A percentile compares a stretch with the other conserved stretches of the same genome.
Conservation (phyloP, 2,113 vertebrate species). For the Pampusana beccarii region DNA sequence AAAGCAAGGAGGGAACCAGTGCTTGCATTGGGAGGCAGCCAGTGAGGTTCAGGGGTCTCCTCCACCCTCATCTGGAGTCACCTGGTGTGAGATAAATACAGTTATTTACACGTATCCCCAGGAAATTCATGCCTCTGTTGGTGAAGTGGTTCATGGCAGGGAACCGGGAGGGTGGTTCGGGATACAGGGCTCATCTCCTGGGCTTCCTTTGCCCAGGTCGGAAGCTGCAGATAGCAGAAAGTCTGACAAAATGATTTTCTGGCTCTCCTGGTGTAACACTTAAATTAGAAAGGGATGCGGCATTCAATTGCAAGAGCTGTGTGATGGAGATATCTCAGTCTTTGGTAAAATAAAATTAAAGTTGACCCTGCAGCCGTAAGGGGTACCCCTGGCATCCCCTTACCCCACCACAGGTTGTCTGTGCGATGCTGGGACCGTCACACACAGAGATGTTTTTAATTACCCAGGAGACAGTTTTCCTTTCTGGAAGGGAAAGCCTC, state of each 20-base stretch:
- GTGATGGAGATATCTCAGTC: background rate
- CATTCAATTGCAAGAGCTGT: background rate
- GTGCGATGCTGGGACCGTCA: accelerated
- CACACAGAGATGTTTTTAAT: background rate
- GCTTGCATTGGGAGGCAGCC: background rate
- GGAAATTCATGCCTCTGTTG: accelerated
- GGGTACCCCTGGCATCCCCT: accelerated
- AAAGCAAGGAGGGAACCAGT: background rate
- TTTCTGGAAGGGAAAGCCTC: background rate
- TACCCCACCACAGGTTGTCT: background rate
- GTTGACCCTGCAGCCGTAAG: accelerated
- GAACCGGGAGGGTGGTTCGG: background rate
- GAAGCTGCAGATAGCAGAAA: background rate
- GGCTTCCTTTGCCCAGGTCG: background rate
- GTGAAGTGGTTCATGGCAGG: background rate
- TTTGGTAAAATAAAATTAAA: background rate
- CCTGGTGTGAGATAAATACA: background rate
- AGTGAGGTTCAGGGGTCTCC: background rate
- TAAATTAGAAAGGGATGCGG: background rate
- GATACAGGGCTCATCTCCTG: background rate
- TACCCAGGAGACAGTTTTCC: background rate
- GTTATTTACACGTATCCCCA: background rate
- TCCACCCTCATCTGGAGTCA: background rate
- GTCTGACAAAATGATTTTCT: background rate
- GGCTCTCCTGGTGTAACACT: background rate